Base-by-base conservation (phyloP, 2,113 vertebrate species). In the Eolophus roseicapilla region DNA sequence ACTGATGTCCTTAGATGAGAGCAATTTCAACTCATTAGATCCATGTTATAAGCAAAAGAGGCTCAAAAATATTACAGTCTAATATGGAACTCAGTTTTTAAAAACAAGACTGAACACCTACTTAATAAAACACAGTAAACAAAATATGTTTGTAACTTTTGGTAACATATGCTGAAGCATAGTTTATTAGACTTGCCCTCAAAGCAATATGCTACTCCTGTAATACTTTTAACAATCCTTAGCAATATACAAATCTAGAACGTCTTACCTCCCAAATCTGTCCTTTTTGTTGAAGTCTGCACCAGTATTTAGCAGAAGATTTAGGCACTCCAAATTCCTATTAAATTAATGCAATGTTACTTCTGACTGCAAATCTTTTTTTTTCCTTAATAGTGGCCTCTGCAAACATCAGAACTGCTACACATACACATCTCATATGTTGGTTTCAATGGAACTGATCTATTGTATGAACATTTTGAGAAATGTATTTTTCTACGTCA, bases 281-380 rank as follows among this genome's bases (percentile, higher is more conserved):
- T 99, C 99, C 96, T 99, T 99, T 97, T 98, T 99, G 93, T 99
- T 99, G 96, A 99, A 99, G 96, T 99, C 99, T 85, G 99, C 98
- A 93, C 99, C 99, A 68, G 98, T 99, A 97, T 99, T 99, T 86
- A 99, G 98, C 92, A 99, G 98, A 94, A 99, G 98, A 98, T 99
- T 99, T 95, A 99, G 98, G 98, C 99, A 99, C 98, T 99, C 99
- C 98, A 99, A 98, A 98, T 99, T 99, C 96, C 99, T 99, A 97
- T 59, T 78, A 82, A 95, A 92, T 67, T 49, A 96, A 96, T 78
- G 64, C 41, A 85, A 16, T 55, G 52, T 83, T 93, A 92, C 24
- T 93, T 50, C 31, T 20, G 43, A 89, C 46, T 75, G 69, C 39
- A 90, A 65, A 68, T 29, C 39, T 53, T 57, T 47, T 73, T 87